A percentile compares a stretch with the other conserved stretches of the same genome.
phyloP scores from a whole-genome alignment of 2,113 vertebrate genomes.

The Ammodytes dubius region DNA sequence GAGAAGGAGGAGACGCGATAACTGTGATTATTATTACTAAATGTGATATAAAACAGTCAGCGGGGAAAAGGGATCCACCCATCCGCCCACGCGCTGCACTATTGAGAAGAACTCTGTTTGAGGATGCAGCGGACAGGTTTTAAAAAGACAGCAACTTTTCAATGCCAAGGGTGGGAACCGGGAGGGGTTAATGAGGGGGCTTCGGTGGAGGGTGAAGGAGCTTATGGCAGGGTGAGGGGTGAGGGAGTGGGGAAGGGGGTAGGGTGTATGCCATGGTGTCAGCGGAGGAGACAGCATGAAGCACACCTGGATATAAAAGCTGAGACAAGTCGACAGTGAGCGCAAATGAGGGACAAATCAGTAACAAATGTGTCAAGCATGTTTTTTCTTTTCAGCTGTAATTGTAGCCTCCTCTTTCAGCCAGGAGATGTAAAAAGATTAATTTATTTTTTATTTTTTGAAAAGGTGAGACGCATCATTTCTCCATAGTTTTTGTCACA shows the following conservation, averaged over 20 bases:
- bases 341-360: slow-evolving; percentile 78
- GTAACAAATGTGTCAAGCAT: slow-evolving; percentile 73
- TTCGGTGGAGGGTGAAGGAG: slow-evolving; percentile 67
- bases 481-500: slow-evolving; percentile 67
- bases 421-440: slow-evolving; percentile 49
- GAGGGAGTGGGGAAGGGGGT: slow-evolving; percentile 37
- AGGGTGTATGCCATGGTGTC: slow-evolving; percentile 65
- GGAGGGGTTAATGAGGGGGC: slow-evolving; percentile 84
- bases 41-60: slow-evolving; percentile 85
- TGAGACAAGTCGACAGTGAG: slow-evolving; percentile 66
- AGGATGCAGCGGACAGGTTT: slow-evolving; percentile 77
- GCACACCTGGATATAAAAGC: slow-evolving; percentile 71
- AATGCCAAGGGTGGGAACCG: slow-evolving; percentile 68
- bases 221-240: slow-evolving; percentile 75
- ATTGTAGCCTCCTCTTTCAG: slow-evolving; percentile 64
- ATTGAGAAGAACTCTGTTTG: slow-evolving; percentile 77
- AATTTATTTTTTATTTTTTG: slow-evolving; percentile 15
- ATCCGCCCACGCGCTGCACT: slow-evolving; percentile 75
- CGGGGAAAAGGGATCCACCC: slow-evolving; percentile 76
- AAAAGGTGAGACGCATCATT: slow-evolving; percentile 73
- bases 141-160: slow-evolving; percentile 82
- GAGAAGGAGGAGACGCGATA: slow-evolving; percentile 77
- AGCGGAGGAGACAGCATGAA: slow-evolving; percentile 58
- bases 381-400: slow-evolving; percentile 68
- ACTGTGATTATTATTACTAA: slow-evolving; percentile 87